Evolutionary conservation across 1,140 invertebrate species (phyloP), one percentile per base, ranked within the genome.

Genomic region (Thaumatotibia leucotreta): DNA sequence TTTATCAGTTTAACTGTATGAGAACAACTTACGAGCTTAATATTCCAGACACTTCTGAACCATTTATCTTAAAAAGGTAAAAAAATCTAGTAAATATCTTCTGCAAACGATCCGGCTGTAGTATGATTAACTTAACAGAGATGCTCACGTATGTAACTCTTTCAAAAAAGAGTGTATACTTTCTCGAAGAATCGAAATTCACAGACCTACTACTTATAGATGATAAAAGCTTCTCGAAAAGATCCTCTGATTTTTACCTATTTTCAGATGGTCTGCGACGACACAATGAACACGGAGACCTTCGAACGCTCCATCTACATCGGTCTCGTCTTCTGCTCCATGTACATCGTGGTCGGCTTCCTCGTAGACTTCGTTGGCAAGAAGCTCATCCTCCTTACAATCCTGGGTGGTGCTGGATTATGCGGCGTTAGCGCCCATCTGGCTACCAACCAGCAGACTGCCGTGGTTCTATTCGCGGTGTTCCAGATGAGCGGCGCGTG

Each of bases 401-500:
- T 91, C 6, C 71, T 90, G 24, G 20, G 66, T 0, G 31, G 67
- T 20, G 85, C 88, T 0, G 89, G 87, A 0, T 4, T 81, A 0
- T 84, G 86, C 4, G 87, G 87, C 0, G 77, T 85, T 17, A 77
- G 69, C 0, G 79, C 86, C 0, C 77, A 86, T 45, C 70, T 84
- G 31, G 84, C 75, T 0, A 64, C 65, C 24, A 80, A 81, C 67
- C 77, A 85, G 58, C 71, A 79, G 6, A n/a, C 79, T 0, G 83
- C 86, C 0, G 82, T 91, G 0, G 74, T 83, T 0, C 73, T 91
- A 27, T 89, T 91, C 49, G 89, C 83, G 0, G 64, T 91, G 20
- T 89, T 91, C 68, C 89, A 91, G 50, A 86, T 90, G 84, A 86
- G 75, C 9, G 88, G 88, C 20, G 86, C 86, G 0, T 89, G 88